These are phyloP conservation scores for Orgyia antiqua DNA, from an alignment of 2,888 invertebrate species.

Conservation along the genomic window DNA sequence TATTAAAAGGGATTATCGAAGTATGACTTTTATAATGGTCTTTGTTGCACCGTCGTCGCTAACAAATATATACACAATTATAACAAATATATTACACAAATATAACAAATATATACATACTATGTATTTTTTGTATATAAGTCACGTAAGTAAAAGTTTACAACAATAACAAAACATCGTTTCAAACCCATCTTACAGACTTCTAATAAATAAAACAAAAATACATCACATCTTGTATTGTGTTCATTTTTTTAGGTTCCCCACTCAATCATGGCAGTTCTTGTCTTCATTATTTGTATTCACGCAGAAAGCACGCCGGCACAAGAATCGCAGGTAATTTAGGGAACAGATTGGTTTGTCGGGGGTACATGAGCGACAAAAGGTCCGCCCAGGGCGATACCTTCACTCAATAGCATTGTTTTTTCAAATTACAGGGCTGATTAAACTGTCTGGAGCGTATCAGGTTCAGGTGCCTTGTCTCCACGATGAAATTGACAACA, in stretches of 20 bases:
- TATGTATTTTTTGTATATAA: too few species aligned
- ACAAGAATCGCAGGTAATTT: slow-evolving; percentile 28
- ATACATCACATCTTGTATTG: slow-evolving; percentile 15
- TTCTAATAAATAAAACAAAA: neutral
- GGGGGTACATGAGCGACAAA: slow-evolving; percentile 21
- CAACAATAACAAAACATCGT: too few species aligned
- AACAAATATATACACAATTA: too few species aligned
- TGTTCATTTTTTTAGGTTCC: slow-evolving; percentile 10
- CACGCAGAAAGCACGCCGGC: slow-evolving; percentile 25
- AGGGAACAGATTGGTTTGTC: slow-evolving; percentile 29
- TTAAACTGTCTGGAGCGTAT: slow-evolving; percentile 50
- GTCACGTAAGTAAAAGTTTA: too few species aligned
- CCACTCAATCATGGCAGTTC: slow-evolving; percentile 22
- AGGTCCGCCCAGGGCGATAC: slow-evolving; percentile 29
- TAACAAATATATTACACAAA: too few species aligned
- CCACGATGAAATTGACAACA: slow-evolving; percentile 6
- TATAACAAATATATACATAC: too few species aligned
- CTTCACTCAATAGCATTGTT: slow-evolving; percentile 59
- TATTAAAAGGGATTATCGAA: too few species aligned
- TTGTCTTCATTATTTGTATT: slow-evolving; percentile 15
- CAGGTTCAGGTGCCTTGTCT: slow-evolving; percentile 13
- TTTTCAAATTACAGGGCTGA: slow-evolving; percentile 67
- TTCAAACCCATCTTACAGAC: too few species aligned
- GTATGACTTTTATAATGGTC: too few species aligned
- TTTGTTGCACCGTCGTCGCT: too few species aligned